Evolutionary conservation across 2,888 invertebrate genomes (phyloP), one percentile per base, ranked within the genome.

Genomic region (Diarsia mendica): DNA sequence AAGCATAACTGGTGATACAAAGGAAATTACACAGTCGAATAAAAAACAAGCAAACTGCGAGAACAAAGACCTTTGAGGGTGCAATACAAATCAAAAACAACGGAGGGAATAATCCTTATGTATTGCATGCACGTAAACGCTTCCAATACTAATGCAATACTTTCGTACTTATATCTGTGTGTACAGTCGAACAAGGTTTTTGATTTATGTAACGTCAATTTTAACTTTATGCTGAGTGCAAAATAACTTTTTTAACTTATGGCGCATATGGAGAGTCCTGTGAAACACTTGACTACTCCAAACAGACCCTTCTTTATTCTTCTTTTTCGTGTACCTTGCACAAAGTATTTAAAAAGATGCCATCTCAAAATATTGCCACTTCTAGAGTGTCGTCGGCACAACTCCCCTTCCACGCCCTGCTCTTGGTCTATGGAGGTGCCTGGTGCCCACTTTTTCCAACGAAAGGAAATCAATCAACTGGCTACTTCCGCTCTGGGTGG

Each of bases 71-170:
- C n/a, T n/a, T 46, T n/a, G 48, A 44, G 72, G 72, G 46, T 23
- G 80, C 20, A 44, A 20, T 9, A 58, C 49, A 58, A 58, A 79
- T 72, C 44, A 79, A 74, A 23, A 72, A 63, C n/a, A 44, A 11
- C 51, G 60, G 28, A 82, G 13, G n/a, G 28, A n/a, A 48, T n/a
- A 64, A 60, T 23, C n/a, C 39, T n/a, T 39, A 48, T 39, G 39
- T 65, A 64, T 63, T 64, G 48, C 55, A 63, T 65, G 33, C 48
- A 60, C 63, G 46, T 63, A 63, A 82, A 75, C 70, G 67, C 67
- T 70, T 53, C 48, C 58, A n/a, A 51, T 53, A n/a, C 15, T 28
- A 61, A 44, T 44, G 58, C 13, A 60, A 60, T 15, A 9, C 13
- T 9, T 20, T 46, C 3, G 13, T 60, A 60, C 39, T 39, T 58